A percentile compares a stretch with the other conserved stretches of the same genome.
phyloP scores from a whole-genome alignment of 2,797 vertebrate genomes.

The Lepilemur ruficaudatus region DNA sequence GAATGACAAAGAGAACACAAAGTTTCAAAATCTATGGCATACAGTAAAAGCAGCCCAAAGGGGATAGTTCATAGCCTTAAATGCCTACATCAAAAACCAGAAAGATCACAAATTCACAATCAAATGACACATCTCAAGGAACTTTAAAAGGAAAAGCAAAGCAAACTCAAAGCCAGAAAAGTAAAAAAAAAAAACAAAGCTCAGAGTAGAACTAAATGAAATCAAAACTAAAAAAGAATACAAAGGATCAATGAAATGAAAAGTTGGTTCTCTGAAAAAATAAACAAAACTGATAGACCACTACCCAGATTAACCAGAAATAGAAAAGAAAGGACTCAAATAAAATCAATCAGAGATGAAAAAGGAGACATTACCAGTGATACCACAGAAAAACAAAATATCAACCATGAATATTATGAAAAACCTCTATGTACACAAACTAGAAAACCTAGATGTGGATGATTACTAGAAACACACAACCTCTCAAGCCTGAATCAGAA shows the following conservation, averaged over 20 bases:
- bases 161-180: not conserved
- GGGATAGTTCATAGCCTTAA: not conserved
- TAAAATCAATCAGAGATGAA: not conserved
- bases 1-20: not conserved
- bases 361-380: not conserved
- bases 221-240: not conserved
- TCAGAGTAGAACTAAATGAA: not conserved
- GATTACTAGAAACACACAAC: not conserved
- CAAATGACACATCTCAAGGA: not conserved
- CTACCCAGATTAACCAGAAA: not conserved
- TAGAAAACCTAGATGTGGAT: not conserved
- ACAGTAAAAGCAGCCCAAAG: not conserved
- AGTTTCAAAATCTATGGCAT: not conserved
- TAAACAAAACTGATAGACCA: not conserved
- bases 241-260: not conserved
- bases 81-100: not conserved
- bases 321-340: not conserved
- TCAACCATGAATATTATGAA: not conserved
- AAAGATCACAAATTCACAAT: not conserved
- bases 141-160: not conserved
- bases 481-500: not conserved
- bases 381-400: not conserved
- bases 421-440: not conserved
- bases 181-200: not conserved
- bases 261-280: not conserved